Evolutionary conservation across 2,888 invertebrate genomes (phyloP).

Genomic region (Acleris holmiana): DNA sequence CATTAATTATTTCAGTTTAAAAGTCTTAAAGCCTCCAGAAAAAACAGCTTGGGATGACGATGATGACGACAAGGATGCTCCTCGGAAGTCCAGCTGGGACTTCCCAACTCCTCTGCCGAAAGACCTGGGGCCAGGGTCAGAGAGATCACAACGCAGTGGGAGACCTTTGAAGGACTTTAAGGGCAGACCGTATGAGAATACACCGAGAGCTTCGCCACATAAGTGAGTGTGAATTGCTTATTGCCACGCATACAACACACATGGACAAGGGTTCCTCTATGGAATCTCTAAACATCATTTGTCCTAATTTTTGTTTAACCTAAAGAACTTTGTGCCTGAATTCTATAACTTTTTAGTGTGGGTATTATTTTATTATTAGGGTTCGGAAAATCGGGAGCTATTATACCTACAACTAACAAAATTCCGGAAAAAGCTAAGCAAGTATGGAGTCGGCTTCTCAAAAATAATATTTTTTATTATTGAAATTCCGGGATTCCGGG

Average conservation of each 20-base stretch:
- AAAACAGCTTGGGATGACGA: slow-evolving; percentile 91
- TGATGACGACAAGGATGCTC: slow-evolving; percentile 88
- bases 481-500: no score
- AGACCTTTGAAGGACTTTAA: slow-evolving; percentile 66
- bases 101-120: slow-evolving; percentile 91
- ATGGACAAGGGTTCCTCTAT: no score
- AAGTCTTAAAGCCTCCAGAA: slow-evolving; percentile 82
- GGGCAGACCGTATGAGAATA: slow-evolving; percentile 85
- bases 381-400: no score
- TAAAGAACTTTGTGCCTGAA: no score
- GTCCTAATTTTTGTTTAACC: background rate
- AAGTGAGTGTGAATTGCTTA: slow-evolving; percentile 73
- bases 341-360: no score
- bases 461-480: no score
- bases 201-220: slow-evolving; percentile 94
- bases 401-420: no score
- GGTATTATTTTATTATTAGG: no score
- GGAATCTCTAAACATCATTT: no score
- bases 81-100: slow-evolving; percentile 94
- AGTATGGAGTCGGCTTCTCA: no score
- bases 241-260: no score
- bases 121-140: slow-evolving; percentile 56
- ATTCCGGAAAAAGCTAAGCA: no score
- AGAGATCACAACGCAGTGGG: slow-evolving; percentile 69
- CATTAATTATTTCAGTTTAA: slow-evolving; percentile 60